Conservation (phyloP, 2,888 invertebrate genomes). For the Drosophila atripex region DNA sequence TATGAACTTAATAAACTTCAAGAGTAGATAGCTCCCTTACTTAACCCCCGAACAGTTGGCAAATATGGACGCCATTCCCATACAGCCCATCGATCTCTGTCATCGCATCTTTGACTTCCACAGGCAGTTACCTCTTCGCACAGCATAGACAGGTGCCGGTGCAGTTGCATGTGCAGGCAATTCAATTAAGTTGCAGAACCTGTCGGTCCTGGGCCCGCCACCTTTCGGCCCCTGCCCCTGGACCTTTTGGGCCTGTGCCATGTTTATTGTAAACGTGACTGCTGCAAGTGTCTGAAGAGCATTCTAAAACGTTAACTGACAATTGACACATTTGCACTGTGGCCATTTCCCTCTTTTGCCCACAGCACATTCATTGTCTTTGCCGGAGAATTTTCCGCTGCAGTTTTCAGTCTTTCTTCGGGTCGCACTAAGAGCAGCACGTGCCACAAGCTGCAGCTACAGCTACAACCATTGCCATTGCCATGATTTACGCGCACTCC, state of each 20-base stretch:
- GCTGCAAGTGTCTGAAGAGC: conserved; percentile 51
- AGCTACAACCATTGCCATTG: conserved; percentile 28
- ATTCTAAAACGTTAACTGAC: conserved; percentile 62
- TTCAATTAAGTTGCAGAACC: conserved; percentile 72
- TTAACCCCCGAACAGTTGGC: conserved; percentile 2
- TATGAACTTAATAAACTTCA: background rate
- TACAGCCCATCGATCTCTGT: conserved; percentile 62
- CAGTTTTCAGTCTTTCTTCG: conserved; percentile 18
- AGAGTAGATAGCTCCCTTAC: background rate
- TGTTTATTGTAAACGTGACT: conserved; percentile 77
- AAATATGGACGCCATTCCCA: conserved; percentile 12
- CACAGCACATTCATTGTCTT: conserved; percentile 39
- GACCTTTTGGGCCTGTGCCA: conserved; percentile 31
- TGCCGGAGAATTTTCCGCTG: conserved; percentile 34
- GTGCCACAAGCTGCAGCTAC: conserved; percentile 36
- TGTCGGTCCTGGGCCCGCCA: conserved; percentile 37
- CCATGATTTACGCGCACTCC: conserved; percentile 70
- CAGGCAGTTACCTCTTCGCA: conserved; percentile 36
- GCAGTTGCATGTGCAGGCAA: conserved; percentile 44
- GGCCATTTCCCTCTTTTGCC: conserved; percentile 53
- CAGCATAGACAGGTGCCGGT: conserved; percentile 41
- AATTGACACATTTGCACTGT: conserved; percentile 77
- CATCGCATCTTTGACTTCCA: conserved; percentile 48
- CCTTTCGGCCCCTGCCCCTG: conserved; percentile 5
- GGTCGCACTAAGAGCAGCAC: conserved; percentile 42